Percentiles rank a stretch among this genome's conserved stretches.
These are phyloP conservation scores for Odontocolon sp. DNA, from an alignment of 2,888 invertebrate genomes.

Conservation along the genomic window DNA sequence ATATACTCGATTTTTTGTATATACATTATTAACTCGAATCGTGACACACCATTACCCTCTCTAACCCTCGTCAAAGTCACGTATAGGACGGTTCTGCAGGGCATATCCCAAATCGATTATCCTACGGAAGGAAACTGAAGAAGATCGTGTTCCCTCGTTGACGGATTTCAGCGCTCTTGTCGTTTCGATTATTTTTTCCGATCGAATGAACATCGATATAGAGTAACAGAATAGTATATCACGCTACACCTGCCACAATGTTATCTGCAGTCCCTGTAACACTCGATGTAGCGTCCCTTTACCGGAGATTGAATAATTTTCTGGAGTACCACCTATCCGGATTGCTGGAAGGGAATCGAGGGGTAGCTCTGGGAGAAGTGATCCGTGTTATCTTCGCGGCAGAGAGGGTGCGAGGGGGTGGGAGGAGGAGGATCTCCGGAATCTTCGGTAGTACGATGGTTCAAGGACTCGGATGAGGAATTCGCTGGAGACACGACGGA, in stretches of 20 bases:
- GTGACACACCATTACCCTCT: background rate
- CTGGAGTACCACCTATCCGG: slow-evolving; percentile 8
- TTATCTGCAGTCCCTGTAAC: background rate
- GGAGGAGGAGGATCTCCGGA: slow-evolving; percentile 5
- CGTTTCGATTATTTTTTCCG: slow-evolving; percentile 20
- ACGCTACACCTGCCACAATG: background rate
- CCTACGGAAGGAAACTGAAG: background rate
- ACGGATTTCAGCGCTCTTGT: slow-evolving; percentile 9
- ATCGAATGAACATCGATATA: background rate
- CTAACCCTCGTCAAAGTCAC: slow-evolving; percentile 24
- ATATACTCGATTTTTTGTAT: background rate
- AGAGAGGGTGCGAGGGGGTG: background rate
- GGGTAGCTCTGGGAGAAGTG: slow-evolving; percentile 1
- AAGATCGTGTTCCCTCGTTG: background rate
- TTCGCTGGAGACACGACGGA: slow-evolving; percentile 15
- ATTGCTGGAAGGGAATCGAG: background rate
- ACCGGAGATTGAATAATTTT: slow-evolving; percentile 45
- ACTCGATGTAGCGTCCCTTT: background rate
- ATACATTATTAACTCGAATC: slow-evolving; percentile 2
- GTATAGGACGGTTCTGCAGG: background rate
- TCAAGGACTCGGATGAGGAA: slow-evolving; percentile 20
- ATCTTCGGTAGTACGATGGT: slow-evolving; percentile 2
- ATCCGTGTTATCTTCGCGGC: slow-evolving; percentile 16
- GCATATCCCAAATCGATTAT: slow-evolving; percentile 22
- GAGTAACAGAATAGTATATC: background rate